Conservation (phyloP, 2,113 vertebrate genomes). For the Indri indri region DNA sequence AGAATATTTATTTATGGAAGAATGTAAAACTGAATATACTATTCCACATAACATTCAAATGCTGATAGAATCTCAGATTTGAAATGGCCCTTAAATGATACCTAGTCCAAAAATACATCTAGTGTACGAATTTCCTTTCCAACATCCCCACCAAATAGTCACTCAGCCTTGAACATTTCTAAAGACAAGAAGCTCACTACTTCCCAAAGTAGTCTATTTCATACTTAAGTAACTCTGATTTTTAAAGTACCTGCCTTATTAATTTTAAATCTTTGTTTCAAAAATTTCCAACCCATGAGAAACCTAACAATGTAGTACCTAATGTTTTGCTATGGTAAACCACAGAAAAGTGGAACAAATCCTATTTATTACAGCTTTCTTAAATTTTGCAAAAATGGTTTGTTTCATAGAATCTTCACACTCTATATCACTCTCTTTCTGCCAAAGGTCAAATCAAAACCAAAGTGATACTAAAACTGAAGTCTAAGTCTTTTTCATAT, state of each 20-base stretch:
- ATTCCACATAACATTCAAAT: constrained; percentile 2
- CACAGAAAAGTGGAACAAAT: constrained; percentile 1
- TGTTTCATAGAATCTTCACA: not conserved
- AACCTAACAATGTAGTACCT: not conserved
- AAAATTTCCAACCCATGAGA: not conserved
- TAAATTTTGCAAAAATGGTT: constrained; percentile 6
- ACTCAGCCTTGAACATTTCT: not conserved
- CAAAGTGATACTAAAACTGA: constrained; percentile 5
- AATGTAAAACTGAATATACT: not conserved
- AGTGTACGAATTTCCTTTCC: not conserved
- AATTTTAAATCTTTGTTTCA: not conserved
- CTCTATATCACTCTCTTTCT: not conserved
- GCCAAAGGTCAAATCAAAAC: not conserved
- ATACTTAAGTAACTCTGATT: not conserved
- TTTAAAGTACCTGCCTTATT: not conserved
- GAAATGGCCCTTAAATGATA: constrained; percentile 24
- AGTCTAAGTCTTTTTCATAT: not conserved
- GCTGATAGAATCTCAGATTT: not conserved
- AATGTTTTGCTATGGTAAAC: not conserved
- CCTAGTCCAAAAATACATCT: not conserved
- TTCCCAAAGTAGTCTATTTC: not conserved
- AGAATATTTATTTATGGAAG: not conserved
- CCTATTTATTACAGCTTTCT: not conserved
- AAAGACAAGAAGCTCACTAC: constrained; percentile 3
- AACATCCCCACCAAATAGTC: not conserved